Base-by-base conservation (phyloP, 2,888 invertebrate species). In the Scrobipalpa atriplicella region DNA sequence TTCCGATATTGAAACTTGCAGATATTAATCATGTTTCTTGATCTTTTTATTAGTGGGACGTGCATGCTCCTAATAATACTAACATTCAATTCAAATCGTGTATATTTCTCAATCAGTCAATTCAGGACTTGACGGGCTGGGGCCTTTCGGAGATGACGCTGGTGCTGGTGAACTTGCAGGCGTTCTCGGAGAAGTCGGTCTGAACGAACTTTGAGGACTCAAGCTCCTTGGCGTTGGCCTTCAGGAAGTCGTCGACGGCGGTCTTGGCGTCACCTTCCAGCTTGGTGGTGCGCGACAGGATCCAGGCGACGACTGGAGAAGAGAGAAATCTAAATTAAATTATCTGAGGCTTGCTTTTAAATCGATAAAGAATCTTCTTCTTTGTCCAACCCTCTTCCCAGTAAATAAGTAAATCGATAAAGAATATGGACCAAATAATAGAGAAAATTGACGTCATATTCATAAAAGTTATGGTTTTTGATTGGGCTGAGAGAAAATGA, bases 101-200 rank as follows among this genome's bases (percentile, higher is more conserved):
- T 61, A 21, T 41, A 41, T 61, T 29, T 61, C 61, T 63, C 18
- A 11, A 47, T 58, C 62, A 69, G 70, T 68, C 71, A 82, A 16
- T 38, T 52, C 21, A 64, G 19, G 64, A 64, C 52, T 64, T 64
- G 1, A 36, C 38, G 19, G 77, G 75, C 58, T 82, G 81, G 1
- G 76, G 80, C 18, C 70, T 67, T 58, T 77, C 81, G 0, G 83
- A 81, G 70, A 88, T 77, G 1, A 77, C 74, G 9, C 75, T 77
- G 7, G 84, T 78, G 66, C 81, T 79, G 39, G 77, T 83, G 67
- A 79, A 85, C 68, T 84, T 86, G 83, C 91, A 92, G 6, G 86
- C 87, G 19, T 82, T 84, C 1, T 87, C 89, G 0, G 87, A 86
- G 75, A 88, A 86, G 65, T 87, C 86, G 0, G 84, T 85, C 36